Percentiles rank a stretch among this genome's conserved stretches.
Evolutionary conservation across 2,888 invertebrate genomes (phyloP).

Genomic region (Drosophila prostipennis): DNA sequence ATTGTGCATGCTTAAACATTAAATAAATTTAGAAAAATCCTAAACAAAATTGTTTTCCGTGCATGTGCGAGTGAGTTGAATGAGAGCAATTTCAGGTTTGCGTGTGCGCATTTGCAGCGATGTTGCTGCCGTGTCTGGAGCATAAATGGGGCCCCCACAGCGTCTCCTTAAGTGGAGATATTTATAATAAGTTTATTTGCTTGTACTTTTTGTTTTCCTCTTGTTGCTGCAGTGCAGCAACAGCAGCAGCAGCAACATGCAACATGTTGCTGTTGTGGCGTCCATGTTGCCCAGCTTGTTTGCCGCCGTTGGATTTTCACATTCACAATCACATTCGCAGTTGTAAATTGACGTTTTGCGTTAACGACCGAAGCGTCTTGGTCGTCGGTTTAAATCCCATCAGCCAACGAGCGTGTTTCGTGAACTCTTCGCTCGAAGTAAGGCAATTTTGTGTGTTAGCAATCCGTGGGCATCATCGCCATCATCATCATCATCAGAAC

Average conservation of each 20-base stretch:
- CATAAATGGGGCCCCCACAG: slow-evolving; percentile 72
- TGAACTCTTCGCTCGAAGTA: slow-evolving; percentile 30
- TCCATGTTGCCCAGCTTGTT: slow-evolving; percentile 73
- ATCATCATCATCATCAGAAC: not conserved
- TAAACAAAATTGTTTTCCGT: not conserved
- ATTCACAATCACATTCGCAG: slow-evolving; percentile 81
- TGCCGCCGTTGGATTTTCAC: slow-evolving; percentile 70
- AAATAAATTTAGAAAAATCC: no score
- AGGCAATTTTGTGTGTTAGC: slow-evolving; percentile 41
- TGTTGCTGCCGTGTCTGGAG: slow-evolving; percentile 48
- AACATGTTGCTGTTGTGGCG: slow-evolving; percentile 66
- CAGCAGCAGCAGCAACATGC: slow-evolving; percentile 15
- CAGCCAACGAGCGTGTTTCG: slow-evolving; percentile 30
- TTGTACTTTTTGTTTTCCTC: slow-evolving; percentile 56
- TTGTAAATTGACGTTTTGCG: slow-evolving; percentile 81
- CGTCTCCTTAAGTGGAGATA: slow-evolving; percentile 75
- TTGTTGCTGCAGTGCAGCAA: slow-evolving; percentile 14
- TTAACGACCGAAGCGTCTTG: slow-evolving; percentile 69
- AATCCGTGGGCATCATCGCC: slow-evolving; percentile 11
- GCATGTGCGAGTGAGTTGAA: slow-evolving; percentile 54
- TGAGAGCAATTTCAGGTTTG: slow-evolving; percentile 71
- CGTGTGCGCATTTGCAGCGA: slow-evolving; percentile 77
- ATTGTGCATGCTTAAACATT: no score
- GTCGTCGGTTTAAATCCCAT: slow-evolving; percentile 29
- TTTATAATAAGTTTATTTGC: slow-evolving; percentile 81